phyloP scores from a whole-genome alignment of 2,888 invertebrate species.

The Pollenia amentaria region DNA sequence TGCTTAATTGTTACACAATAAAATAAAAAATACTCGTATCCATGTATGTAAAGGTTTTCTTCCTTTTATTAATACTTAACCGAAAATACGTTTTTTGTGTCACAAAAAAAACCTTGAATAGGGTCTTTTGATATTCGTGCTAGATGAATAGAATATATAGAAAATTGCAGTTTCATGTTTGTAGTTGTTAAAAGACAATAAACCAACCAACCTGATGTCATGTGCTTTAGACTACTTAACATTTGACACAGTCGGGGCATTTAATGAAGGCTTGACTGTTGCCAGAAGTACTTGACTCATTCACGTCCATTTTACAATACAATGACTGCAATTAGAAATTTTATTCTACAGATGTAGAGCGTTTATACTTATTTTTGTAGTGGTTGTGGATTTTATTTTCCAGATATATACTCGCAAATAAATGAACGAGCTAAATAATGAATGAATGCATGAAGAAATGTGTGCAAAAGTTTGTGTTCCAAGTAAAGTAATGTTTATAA shows the following conservation, averaged over 20 bases:
- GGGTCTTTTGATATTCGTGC: too few relatives aligned
- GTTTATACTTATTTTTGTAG: background rate
- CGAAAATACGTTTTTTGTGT: too few relatives aligned
- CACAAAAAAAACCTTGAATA: too few relatives aligned
- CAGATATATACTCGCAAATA: background rate
- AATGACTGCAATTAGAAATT: slow-evolving; percentile 64
- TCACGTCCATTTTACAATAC: slow-evolving; percentile 61
- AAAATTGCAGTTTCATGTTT: background rate
- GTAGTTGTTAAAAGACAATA: slow-evolving; percentile 21
- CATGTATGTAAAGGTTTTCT: too few relatives aligned
- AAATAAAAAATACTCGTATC: too few relatives aligned
- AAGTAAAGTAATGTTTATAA: background rate
- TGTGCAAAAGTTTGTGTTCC: slow-evolving; percentile 4
- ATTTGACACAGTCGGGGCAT: slow-evolving; percentile 64
- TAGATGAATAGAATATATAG: too few relatives aligned
- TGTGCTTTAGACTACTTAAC: slow-evolving; percentile 60
- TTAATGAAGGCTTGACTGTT: slow-evolving; percentile 66
- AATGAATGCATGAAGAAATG: slow-evolving; percentile 4
- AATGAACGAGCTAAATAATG: background rate
- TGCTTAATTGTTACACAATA: too few relatives aligned
- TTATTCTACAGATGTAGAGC: slow-evolving; percentile 30
- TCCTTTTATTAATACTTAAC: too few relatives aligned
- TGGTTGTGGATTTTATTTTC: background rate
- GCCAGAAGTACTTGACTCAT: slow-evolving; percentile 63
- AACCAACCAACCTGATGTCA: slow-evolving; percentile 35